Base-by-base conservation (phyloP, 2,113 vertebrate species). In the Numenius arquata region DNA sequence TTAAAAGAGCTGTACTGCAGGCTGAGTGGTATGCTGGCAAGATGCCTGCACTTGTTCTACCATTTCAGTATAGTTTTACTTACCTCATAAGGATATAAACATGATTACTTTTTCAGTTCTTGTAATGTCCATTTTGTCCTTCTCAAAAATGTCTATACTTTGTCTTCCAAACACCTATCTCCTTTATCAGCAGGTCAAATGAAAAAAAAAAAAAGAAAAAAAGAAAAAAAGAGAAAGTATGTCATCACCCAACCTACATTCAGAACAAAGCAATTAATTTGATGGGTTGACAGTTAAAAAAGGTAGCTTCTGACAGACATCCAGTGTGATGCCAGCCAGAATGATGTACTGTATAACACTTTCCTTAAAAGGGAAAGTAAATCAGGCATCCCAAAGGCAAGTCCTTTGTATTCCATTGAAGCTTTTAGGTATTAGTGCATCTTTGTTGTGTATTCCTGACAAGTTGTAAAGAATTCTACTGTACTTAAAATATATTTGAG, bases 261-360 rank as follows among this genome's bases (percentile, higher is more conserved):
- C 74, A 74, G 73, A 97, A 89, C 15, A 94, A 95, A 93, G 91
- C 92, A 95, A 96, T 97, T 95, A 96, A 92, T 89, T 96, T 95
- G 94, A 94, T 66, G 71, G 70, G 75, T 71, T 96, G 91, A 95
- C 96, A 93, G 86, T 72, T 97, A 36, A 92, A 95, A 93, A 96
- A 96, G 55, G 88, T 75, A 94, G 25, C 67, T 95, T 90, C 91
- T 96, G 94, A 94, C 92, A 97, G 82, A 93, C 70, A 92, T 85
- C 66, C 79, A 88, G 67, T 59, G 52, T 89, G 77, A 73, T 93
- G 61, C 78, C 67, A 96, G 95, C 78, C 58, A 92, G 89, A 95
- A 83, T 92, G 72, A 92, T 85, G 63, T 34, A 61, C 65, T 27
- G 26, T 71, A 48, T 83, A 89, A 75, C 66, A 81, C 36, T 88